Evolutionary conservation across 1,140 invertebrate genomes (phyloP), one percentile per base, ranked within the genome.

Genomic region (Periplaneta americana): DNA sequence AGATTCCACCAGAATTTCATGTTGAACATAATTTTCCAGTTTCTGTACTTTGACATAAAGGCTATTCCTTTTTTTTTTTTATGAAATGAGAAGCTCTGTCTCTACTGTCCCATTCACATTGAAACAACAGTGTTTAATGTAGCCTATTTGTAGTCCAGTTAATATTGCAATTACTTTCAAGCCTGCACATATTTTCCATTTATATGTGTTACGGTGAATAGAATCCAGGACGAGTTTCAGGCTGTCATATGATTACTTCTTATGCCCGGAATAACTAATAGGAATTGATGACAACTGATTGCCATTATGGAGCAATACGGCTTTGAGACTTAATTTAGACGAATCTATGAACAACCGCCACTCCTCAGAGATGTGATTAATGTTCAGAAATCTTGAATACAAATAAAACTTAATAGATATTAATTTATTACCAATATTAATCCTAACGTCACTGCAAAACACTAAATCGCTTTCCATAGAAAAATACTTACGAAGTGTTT

Each of bases 101-200:
- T 80, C 88, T 85, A 80, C 87, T 90, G 82, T 89, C 85, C 87
- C 88, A 90, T 75, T 87, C 82, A 81, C 88, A 89, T 28, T 90
- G 80, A 81, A 85, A 39, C 37, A 87, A 83, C 39, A 39, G 78
- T 78, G 31, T 66, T 82, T 34, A 28, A 57, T 82, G 74, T 75
- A 80, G 18, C 77, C 81, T 48, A 28, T 2, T 36, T 80, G 57
- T 18, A 32, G 77, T 66, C 77, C 77, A 32, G 80, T 28, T n/a
- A 80, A 75, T 34, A 80, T 80, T 32, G 34, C 48, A 18, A 82
- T 33, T 9, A 80, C 77, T 82, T 82, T 79, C 8, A 82, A 78
- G 57, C 57, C 76, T 48, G 0, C 76, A 82, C 76, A 82, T 34
- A 66, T 31, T 39, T n/a, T 2, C 81, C 81, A 80, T 31, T 82